phyloP scores from a whole-genome alignment of 2,113 vertebrate genomes.

The Catharus fuscescens region DNA sequence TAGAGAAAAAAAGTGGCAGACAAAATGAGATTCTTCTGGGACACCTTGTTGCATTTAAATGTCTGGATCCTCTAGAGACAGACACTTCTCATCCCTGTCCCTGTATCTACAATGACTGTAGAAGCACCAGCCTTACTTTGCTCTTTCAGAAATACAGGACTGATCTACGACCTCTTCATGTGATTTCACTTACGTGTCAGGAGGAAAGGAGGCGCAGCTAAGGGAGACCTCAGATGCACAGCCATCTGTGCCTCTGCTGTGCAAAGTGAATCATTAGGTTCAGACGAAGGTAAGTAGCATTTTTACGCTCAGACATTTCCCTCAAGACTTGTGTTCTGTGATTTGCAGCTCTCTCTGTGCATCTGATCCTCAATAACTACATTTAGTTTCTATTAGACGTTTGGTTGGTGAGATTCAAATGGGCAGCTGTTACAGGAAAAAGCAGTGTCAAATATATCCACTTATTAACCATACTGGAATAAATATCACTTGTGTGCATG shows the following conservation, averaged over 20 bases:
- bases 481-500: neutral
- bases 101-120: neutral
- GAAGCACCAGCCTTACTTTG: neutral
- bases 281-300: neutral
- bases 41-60: neutral
- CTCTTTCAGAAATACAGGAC: neutral
- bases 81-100: neutral
- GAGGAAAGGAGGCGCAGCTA: neutral
- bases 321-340: neutral
- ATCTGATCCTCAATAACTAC: neutral
- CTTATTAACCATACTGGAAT: neutral
- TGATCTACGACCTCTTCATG: neutral
- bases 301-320: neutral
- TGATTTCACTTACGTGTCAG: neutral
- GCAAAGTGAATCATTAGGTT: neutral
- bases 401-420: neutral
- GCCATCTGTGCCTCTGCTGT: neutral
- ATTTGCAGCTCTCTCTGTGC: neutral
- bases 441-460: neutral
- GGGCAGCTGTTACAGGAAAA: neutral
- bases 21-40: neutral
- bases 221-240: neutral
- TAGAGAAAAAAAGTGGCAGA: neutral
- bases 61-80: neutral
- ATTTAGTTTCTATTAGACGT: neutral